Percentiles rank a stretch among this genome's conserved stretches.
Conservation (phyloP, 2,797 vertebrate genomes). For the Chloroceryle inda region DNA sequence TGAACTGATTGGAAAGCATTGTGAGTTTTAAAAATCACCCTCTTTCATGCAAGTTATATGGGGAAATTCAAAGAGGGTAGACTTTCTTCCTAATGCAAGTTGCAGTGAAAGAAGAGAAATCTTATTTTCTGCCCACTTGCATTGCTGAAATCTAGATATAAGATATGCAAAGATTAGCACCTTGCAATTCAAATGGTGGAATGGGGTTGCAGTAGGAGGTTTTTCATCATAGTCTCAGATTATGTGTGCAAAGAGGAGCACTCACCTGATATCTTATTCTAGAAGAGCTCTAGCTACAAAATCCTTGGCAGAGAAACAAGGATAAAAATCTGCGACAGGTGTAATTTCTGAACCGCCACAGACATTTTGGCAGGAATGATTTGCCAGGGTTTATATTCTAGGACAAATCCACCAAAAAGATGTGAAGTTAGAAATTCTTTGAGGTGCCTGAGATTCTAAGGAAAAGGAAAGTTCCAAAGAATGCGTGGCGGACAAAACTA, state of each 20-base stretch:
- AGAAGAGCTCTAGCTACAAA: background rate
- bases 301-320: conserved; percentile 12
- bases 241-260: background rate
- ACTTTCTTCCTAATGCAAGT: background rate
- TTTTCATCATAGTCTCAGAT: background rate
- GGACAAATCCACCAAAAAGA: background rate
- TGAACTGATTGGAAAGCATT: background rate
- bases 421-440: conserved; percentile 13
- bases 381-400: conserved; percentile 4
- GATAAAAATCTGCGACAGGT: conserved; percentile 17
- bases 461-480: background rate
- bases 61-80: background rate
- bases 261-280: background rate
- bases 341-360: conserved; percentile 32
- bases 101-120: background rate
- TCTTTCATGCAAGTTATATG: background rate
- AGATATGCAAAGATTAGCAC: background rate
- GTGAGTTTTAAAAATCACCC: background rate
- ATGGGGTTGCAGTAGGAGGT: background rate
- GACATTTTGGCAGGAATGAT: conserved; percentile 36
- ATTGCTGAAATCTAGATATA: background rate
- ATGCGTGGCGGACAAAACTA: background rate
- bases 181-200: conserved; percentile 2
- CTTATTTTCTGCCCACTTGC: background rate
- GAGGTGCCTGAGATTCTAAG: conserved; percentile 5